These are phyloP conservation scores for Pocillopora meandrina DNA, from an alignment of 92 coral and sea anemone genomes.

Conservation along the genomic window DNA sequence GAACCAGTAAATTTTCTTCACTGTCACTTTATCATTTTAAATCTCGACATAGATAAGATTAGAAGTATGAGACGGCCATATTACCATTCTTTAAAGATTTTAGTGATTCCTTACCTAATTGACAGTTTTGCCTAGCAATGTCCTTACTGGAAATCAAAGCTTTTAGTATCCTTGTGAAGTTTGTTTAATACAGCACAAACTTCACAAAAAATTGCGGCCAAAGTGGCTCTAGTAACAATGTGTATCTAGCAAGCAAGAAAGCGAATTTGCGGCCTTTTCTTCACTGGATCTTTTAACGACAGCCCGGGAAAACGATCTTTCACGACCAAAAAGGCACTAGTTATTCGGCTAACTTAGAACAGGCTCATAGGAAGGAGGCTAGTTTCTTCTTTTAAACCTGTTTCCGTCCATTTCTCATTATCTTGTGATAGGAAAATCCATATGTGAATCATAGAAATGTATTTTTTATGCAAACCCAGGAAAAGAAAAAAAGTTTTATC, in stretches of 20 bases:
- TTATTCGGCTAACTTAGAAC: neutral
- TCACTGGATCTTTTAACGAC: too few relatives aligned
- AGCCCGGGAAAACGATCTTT: too few relatives aligned
- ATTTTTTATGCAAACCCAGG: conserved; percentile 11
- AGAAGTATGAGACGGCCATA: neutral
- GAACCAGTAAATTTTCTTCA: neutral
- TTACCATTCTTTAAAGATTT: neutral
- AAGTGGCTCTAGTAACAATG: too few relatives aligned
- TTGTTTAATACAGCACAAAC: neutral
- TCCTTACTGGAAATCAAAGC: neutral
- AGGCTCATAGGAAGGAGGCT: neutral
- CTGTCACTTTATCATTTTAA: conserved; percentile 4
- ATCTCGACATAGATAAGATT: conserved; percentile 4
- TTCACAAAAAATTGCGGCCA: neutral
- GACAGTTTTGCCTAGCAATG: neutral
- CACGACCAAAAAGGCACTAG: too few relatives aligned
- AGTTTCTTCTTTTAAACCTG: neutral
- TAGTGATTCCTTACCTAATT: neutral
- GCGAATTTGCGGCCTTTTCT: too few relatives aligned
- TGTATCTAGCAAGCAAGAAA: too few relatives aligned
- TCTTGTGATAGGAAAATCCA: conserved; percentile 1
- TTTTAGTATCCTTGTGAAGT: too few relatives aligned
- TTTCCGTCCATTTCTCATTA: conserved; percentile 30
- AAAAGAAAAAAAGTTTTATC: conserved; percentile 36
- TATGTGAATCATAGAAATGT: conserved; percentile 33